Evolutionary conservation across 2,797 vertebrate species (phyloP), one percentile per base, ranked within the genome.

Genomic region (Aulostomus chinensis): DNA sequence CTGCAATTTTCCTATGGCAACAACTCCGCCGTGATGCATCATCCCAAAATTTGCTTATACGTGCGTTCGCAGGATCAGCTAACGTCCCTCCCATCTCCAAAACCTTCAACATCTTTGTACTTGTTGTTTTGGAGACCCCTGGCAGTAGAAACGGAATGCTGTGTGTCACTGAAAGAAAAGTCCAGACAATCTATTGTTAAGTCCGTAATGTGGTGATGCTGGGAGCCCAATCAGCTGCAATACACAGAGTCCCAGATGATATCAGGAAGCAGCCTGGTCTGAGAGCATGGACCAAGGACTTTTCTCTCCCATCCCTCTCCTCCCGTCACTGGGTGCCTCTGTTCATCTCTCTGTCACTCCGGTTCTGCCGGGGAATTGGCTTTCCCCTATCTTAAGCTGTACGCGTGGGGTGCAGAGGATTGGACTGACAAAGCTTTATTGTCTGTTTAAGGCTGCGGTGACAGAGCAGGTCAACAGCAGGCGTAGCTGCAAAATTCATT

Each of bases 201-300:
- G n/a, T n/a, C n/a, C n/a, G n/a, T n/a, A n/a, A n/a, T n/a, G n/a
- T n/a, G n/a, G n/a, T 43, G 52, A 56, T 51, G 68, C 60, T 81
- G 53, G 60, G 49, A 59, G 65, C 33, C 60, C 70, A 77, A 71
- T 79, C 68, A 67, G 73, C 68, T 59, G 31, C 79, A 68, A 73
- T 59, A 50, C 54, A 33, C 46, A 4, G n/a, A 48, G 67, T 31
- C 62, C 58, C 22, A 15, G 73, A 70, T 63, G 68, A 48, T 77
- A 84, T 79, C 32, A 53, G 67, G 45, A 58, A 83, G 63, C 78
- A 80, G 81, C 78, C 81, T 4, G 3, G 3, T 8, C 48, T 40
- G 37, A 56, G 37, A 58, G 54, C 33, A 62, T n/a, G 36, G 50
- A 65, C 45, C 21, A 38, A 39, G 26, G 42, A 35, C 58, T 66